Evolutionary conservation across 2,113 vertebrate species (phyloP), one percentile per base, ranked within the genome.

Genomic region (Hypanus sabinus): DNA sequence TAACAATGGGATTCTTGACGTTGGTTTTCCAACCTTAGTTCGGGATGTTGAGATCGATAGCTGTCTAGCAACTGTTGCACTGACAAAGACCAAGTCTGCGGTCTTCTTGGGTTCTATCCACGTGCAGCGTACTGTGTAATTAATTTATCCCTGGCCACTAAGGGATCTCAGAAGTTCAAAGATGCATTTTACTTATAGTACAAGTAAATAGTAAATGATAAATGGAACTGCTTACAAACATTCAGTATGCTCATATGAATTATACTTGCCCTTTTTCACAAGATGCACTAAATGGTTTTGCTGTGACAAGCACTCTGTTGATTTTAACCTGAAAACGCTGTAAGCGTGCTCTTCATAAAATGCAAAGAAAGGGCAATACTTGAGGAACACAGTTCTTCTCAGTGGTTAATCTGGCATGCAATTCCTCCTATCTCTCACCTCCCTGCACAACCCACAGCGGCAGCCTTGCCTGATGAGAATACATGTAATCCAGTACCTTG

Each of bases 401-500:
- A 30, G 7, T 75, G 8, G 30, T 62, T 36, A 92, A 60, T 0
- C 7, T 68, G 33, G 10, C 18, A 70, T 71, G 24, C 24, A 24
- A 24, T 55, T 93, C 38, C 11, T 73, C 46, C 70, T 55, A 36
- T 14, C 8, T 16, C 80, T 24, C 77, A 46, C 77, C 30, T 33
- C 77, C 12, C 68, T 16, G 68, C 68, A 70, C 68, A 70, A 80
- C 77, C 12, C 77, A 22, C 24, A 80, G 0, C 46, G 46, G 46
- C 46, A 79, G n/a, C n/a, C 76, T 46, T 65, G 62, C 62, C 62
- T 11, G 8, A 65, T 65, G 62, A 65, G 62, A 65, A 65, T 65
- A 96, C 95, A 97, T 97, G 96, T 87, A 46, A 46, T 60, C 55
- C 5, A 55, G 12, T 24, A 11, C 55, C 83, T 87, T 46, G 24